These are phyloP conservation scores for Palythoa heliodiscus DNA, from an alignment of 92 coral and sea anemone species.

Conservation along the genomic window DNA sequence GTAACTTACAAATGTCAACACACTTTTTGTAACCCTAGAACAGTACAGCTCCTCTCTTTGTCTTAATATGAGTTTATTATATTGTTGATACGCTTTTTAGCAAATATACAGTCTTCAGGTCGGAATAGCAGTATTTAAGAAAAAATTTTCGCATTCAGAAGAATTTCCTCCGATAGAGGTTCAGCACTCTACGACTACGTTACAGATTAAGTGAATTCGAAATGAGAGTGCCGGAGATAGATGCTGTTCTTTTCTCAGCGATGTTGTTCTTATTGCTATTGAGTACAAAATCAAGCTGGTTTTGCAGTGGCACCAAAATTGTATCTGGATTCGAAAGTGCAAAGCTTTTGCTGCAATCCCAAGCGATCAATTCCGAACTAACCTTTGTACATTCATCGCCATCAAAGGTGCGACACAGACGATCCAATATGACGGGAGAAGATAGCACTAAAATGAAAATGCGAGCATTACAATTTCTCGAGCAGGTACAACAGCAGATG, in stretches of 20 bases:
- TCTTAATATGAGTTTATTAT: neutral
- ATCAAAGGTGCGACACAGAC: neutral
- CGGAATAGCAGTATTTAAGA: neutral
- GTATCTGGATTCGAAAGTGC: neutral
- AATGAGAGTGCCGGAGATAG: neutral
- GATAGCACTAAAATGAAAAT: conserved; percentile 5
- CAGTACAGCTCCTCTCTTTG: neutral
- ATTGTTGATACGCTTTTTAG: neutral
- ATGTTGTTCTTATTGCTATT: neutral
- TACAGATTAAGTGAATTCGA: neutral
- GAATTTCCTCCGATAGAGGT: neutral
- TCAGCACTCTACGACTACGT: too few species aligned
- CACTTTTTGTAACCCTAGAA: conserved; percentile 30
- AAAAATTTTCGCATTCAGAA: neutral
- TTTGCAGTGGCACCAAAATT: neutral
- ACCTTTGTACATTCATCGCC: neutral
- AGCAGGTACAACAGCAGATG: conserved; percentile 52
- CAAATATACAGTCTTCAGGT: neutral
- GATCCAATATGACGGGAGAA: conserved; percentile 10
- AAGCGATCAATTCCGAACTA: neutral
- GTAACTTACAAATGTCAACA: conserved; percentile 36
- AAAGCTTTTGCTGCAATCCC: neutral
- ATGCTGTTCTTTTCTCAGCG: conserved; percentile 11
- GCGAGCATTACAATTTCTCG: conserved; percentile 32
- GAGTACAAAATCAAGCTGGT: neutral